Percentiles rank a stretch among this genome's conserved stretches.
These are phyloP conservation scores for Heteractis magnifica DNA, from an alignment of 92 coral and sea anemone species.

Conservation along the genomic window DNA sequence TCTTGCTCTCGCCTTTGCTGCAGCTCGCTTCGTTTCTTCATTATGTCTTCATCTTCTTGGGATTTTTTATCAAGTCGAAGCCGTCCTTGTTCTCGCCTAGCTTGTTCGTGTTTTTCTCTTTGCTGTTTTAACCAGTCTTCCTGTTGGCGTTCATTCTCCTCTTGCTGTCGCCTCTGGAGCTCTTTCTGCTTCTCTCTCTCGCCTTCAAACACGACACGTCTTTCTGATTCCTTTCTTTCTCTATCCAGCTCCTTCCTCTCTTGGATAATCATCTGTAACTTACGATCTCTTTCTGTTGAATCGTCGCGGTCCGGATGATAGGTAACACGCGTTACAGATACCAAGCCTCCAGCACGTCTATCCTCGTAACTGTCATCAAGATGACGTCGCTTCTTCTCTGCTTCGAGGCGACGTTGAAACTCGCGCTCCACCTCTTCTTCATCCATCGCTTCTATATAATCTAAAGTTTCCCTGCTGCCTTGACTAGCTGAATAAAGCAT, in stretches of 20 bases:
- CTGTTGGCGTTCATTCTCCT: slow-evolving; percentile 42
- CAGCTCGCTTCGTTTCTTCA: slow-evolving; percentile 53
- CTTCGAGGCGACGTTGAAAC: slow-evolving; percentile 81
- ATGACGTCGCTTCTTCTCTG: slow-evolving; percentile 55
- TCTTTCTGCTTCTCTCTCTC: slow-evolving; percentile 76
- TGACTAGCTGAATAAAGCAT: slow-evolving; percentile 30
- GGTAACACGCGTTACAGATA: slow-evolving; percentile 80
- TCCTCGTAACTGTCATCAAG: slow-evolving; percentile 37
- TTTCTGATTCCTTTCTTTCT: slow-evolving; percentile 58
- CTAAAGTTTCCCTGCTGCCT: slow-evolving; percentile 70
- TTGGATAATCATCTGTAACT: slow-evolving; percentile 51
- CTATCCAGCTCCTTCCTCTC: slow-evolving; percentile 51
- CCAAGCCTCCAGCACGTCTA: slow-evolving; percentile 68
- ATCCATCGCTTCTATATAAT: slow-evolving; percentile 68
- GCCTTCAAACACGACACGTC: slow-evolving; percentile 47
- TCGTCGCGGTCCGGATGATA: slow-evolving; percentile 78
- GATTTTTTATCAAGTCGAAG: slow-evolving; percentile 60
- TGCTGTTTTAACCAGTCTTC: slow-evolving; percentile 52
- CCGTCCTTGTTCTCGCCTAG: slow-evolving; percentile 27
- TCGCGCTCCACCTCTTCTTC: slow-evolving; percentile 89
- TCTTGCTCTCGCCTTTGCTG: slow-evolving; percentile 79
- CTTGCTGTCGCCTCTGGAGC: slow-evolving; percentile 52
- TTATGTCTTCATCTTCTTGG: slow-evolving; percentile 73
- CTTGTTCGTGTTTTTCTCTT: slow-evolving; percentile 53
- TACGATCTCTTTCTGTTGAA: slow-evolving; percentile 64